Conservation (phyloP, 2,797 vertebrate species). For the Sciurus vulgaris region DNA sequence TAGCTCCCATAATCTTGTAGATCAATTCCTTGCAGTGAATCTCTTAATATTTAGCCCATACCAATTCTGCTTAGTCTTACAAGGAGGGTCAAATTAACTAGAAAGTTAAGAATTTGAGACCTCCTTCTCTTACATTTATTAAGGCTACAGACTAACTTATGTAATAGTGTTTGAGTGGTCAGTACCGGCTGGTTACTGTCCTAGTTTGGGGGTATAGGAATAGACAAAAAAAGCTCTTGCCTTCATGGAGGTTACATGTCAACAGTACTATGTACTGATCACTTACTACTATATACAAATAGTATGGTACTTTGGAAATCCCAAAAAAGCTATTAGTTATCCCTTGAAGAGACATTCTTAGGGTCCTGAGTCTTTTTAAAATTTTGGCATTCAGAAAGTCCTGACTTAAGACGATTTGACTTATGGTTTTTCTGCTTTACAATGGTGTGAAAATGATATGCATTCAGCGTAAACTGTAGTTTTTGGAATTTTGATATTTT, state of each 20-base stretch:
- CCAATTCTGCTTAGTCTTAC: neutral
- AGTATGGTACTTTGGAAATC: neutral
- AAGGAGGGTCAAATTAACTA: neutral
- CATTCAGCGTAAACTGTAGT: neutral
- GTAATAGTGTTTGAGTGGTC: neutral
- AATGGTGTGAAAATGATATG: too few species aligned
- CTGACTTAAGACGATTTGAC: neutral
- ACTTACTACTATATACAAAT: neutral
- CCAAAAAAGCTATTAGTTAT: neutral
- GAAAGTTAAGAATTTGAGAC: neutral
- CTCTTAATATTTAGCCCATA: neutral
- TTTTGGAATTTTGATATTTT: neutral
- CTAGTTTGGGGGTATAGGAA: neutral
- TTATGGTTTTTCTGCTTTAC: neutral
- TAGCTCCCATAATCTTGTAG: neutral
- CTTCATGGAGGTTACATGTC: neutral
- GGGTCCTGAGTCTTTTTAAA: neutral
- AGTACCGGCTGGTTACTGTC: neutral
- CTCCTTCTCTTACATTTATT: slow-evolving; percentile 1
- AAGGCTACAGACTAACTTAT: neutral
- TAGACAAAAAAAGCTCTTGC: neutral
- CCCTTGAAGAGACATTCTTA: neutral
- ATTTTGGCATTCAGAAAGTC: neutral
- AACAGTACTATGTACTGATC: neutral
- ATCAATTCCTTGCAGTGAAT: neutral